These are phyloP conservation scores for Anas platyrhynchos DNA, from an alignment of 2,113 vertebrate genomes.

Conservation along the genomic window DNA sequence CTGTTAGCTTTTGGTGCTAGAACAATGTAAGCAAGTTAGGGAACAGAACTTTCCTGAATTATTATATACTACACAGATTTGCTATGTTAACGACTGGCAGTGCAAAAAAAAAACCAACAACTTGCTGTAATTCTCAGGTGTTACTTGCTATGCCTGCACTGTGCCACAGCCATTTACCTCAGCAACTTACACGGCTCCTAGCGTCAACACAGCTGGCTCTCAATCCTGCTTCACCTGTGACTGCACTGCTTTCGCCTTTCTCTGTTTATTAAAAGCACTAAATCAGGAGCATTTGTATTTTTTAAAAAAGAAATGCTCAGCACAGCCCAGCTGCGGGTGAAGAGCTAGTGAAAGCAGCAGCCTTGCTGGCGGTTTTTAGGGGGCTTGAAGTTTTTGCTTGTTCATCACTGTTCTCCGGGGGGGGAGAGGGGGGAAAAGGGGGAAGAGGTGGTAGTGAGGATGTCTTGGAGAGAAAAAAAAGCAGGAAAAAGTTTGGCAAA, in stretches of 20 bases:
- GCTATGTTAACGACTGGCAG: constrained; percentile 56
- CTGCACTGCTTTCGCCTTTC: constrained; percentile 56
- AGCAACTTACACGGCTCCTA: constrained; percentile 43
- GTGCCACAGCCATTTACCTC: constrained; percentile 28
- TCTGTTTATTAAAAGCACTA: constrained; percentile 81
- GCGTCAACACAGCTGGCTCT: constrained; percentile 72
- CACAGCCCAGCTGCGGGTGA: constrained; percentile 59
- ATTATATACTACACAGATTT: constrained; percentile 57
- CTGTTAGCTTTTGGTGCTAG: constrained; percentile 65
- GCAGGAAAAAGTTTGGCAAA: not conserved
- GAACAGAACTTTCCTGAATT: constrained; percentile 71
- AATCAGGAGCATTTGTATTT: constrained; percentile 73
- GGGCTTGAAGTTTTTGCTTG: constrained; percentile 66
- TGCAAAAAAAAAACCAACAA: constrained; percentile 45
- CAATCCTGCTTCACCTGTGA: constrained; percentile 61
- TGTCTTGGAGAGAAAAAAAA: constrained; percentile 27
- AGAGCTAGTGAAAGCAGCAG: constrained; percentile 56
- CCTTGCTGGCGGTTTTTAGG: constrained; percentile 41
- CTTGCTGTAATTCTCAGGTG: constrained; percentile 56
- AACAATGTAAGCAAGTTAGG: constrained; percentile 58
- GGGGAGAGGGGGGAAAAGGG: not conserved
- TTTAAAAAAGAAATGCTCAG: constrained; percentile 56
- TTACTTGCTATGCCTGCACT: not conserved
- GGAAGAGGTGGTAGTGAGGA: not conserved
- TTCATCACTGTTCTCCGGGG: constrained; percentile 43